Base-by-base conservation (phyloP, 2,888 invertebrate genomes). In the Acronicta aceris region DNA sequence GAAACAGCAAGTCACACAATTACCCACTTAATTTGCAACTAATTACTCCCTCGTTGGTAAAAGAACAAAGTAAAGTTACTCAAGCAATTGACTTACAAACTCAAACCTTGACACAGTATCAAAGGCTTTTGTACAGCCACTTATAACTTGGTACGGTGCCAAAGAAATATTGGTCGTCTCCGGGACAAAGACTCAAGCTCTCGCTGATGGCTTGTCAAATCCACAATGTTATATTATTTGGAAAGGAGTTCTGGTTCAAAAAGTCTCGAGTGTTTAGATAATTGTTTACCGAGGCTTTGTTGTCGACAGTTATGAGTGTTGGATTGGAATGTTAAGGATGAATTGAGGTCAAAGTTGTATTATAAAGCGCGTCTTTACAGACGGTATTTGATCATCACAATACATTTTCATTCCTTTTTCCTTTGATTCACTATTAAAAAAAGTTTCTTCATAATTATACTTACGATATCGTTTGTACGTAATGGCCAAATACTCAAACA, bases 21-120 rank as follows among this genome's bases (percentile, higher is more conserved):
- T 13, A 12, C 17, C 42, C 17, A 43, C 21, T 17, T 12, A 17
- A 43, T 21, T 25, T 45, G 13, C 10, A 43, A 5, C 43, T 21
- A 30, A 30, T 30, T n/a, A 46, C 53, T 33, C 41, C 6, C 16
- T 46, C 33, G 36, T 36, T 36, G 36, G 13, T 36, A 38, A n/a
- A 38, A 56, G 27, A 52, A 12, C 9, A 25, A 47, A 13, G 33
- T 51, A 51, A 57, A 48, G 50, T 30, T 47, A 25, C 52, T 17
- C 40, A 58, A 16, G 48, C 52, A 64, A 69, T 67, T 59, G 56
- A 58, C 62, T 52, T 56, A 54, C 41, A 65, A 76, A 68, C 55
- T 65, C 43, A 30, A 61, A 69, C 79, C 73, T 77, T 78, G 79
- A 79, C 75, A 79, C 53, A 27, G 51, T 55, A 60, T 61, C 57